Percentiles rank a stretch among this genome's conserved stretches.
phyloP scores from a whole-genome alignment of 2,888 invertebrate species.

The Phyto melanocephala region DNA sequence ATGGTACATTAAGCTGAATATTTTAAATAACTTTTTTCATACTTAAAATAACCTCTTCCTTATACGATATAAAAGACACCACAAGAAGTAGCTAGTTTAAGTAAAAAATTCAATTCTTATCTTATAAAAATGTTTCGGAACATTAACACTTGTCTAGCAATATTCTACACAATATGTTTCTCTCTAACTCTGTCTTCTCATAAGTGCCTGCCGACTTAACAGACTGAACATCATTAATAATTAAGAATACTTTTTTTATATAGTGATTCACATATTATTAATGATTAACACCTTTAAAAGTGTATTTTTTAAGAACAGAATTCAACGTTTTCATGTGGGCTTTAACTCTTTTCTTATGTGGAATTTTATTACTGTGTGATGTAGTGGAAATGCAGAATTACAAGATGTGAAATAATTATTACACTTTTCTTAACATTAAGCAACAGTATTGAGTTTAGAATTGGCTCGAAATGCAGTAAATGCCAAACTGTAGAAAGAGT shows the following conservation, averaged over 20 bases:
- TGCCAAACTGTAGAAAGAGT: too few species aligned
- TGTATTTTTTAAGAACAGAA: too few species aligned
- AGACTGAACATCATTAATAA: slow-evolving; percentile 58
- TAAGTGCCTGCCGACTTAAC: neutral
- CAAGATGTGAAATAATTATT: slow-evolving; percentile 10
- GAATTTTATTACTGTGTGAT: too few species aligned
- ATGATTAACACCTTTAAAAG: slow-evolving; percentile 60
- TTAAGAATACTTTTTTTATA: slow-evolving; percentile 17
- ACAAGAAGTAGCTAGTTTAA: neutral
- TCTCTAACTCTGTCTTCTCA: too few species aligned
- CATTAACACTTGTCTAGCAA: slow-evolving; percentile 53
- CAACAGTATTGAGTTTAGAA: too few species aligned
- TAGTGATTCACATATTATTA: slow-evolving; percentile 44
- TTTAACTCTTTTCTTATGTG: neutral
- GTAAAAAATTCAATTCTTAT: slow-evolving; percentile 27
- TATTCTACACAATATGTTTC: neutral
- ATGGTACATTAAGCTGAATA: neutral
- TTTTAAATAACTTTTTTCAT: neutral
- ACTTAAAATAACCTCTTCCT: neutral
- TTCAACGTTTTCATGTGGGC: slow-evolving; percentile 51
- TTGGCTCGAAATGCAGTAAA: slow-evolving; percentile 1
- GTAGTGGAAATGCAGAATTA: neutral
- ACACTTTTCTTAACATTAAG: slow-evolving; percentile 16
- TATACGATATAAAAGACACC: neutral
- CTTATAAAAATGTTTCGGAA: slow-evolving; percentile 23